Evolutionary conservation across 1,140 invertebrate genomes (phyloP), one percentile per base, ranked within the genome.

Genomic region (Hyles euphorbiae): DNA sequence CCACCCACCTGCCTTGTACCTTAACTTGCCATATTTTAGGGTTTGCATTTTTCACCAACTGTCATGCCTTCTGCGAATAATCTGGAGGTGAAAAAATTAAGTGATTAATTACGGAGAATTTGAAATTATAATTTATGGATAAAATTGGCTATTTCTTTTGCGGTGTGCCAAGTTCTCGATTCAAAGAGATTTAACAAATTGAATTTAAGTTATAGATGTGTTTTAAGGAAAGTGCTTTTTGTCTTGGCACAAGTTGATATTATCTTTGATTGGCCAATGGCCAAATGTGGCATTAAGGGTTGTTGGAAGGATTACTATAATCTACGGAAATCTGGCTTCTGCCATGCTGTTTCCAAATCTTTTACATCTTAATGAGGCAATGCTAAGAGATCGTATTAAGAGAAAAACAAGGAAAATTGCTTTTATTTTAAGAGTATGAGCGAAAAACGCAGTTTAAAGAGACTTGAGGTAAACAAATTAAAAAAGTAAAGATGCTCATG

Each of bases 21-120:
- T 82, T 79, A 84, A 83, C 72, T 71, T 72, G 63, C 67, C 70
- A 71, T 83, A 75, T 82, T 83, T 80, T 71, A 81, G 71, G 70
- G 68, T 74, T 72, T 59, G 5, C 66, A 62, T 68, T 70, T 67
- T 73, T 55, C 76, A 73, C 70, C 69, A 72, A 76, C 22, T 22
- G 22, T 81, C 78, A 71, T 70, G 70, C 62, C 65, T 62, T 60
- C 72, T 76, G 78, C 71, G 75, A 48, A 48, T 48, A 48, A 22
- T 40, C 36, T 40, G 8, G 5, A 40, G 36, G 8, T 22, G 22
- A 22, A 22, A 22, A 22, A 22, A 22, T 22, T 22, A 22, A 22
- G 22, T 22, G 22, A 22, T 22, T 22, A 22, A 22, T 22, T 22
- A 22, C 2, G 22, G 22, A 22, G 22, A 22, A 22, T 22, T 22